Base-by-base conservation (phyloP, 2,113 vertebrate genomes). In the Cyanoderma ruficeps region DNA sequence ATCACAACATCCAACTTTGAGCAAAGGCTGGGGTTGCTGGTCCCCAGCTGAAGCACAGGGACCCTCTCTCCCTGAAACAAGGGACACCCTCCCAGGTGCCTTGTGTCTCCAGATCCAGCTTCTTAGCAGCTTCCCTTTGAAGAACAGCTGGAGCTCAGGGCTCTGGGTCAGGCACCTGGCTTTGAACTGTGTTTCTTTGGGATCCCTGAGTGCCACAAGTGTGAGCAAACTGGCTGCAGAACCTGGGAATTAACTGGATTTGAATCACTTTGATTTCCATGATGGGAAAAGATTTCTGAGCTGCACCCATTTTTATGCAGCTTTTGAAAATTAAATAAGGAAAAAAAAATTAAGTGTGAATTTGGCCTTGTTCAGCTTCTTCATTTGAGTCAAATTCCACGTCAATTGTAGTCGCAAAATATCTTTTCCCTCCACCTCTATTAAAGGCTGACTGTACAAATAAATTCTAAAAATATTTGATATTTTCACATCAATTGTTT, bases 181-280 rank as follows among this genome's bases (percentile, higher is more conserved):
- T 91, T 11, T 77, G 49, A 50, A 13, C 72, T 84, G 35, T 28
- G 25, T 8, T 60, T 69, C 49, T 47, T 24, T 47, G 75, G 61
- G n/a, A 28, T 49, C 56, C 31, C 27, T 20, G 15, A 53, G 28
- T 41, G 13, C 44, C 27, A 1, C 13, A 63, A 31, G 18, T 41
- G 64, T 1, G 1, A 83, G 52, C 15, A 70, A 89, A 61, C 8
- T 35, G 22, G 13, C 49, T 27, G n/a, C 11, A 74, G 55, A 65
- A 35, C 20, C 15, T 0, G 0, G 46, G 42, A 81, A 50, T 35
- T 30, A 46, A 49, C 33, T 18, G 28, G 39, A 15, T 74, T 47
- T 76, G 35, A 55, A 63, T 25, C 50, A 11, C 31, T 89, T 72
- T 42, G 25, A 50, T 61, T 77, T 87, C 60, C 53, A 30, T 3